Evolutionary conservation across 2,113 vertebrate genomes (phyloP), one percentile per base, ranked within the genome.

Genomic region (Chaetodon auriga): DNA sequence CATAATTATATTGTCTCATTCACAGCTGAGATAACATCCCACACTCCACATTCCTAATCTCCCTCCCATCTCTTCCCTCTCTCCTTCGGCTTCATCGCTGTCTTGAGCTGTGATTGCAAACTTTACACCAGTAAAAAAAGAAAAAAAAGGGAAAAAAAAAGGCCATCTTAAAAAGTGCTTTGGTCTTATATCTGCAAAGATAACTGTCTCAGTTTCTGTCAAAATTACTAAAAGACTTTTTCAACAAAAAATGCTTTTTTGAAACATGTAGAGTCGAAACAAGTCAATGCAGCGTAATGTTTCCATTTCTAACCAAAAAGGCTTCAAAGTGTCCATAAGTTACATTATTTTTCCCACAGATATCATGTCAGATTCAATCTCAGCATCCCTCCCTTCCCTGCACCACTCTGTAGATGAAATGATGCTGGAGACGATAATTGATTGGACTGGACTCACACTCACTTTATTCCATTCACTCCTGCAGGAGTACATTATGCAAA

Each of bases 1-100:
- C 96, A 95, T 97, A 98, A 97, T 98, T 97, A 97, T 97, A 97
- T 96, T 93, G 95, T 96, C 96, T 96, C 94, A 95, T 96, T 92
- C 88, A 72, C 95, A 87, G 82, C 88, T 89, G 90, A 88, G 88
- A 92, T 94, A 91, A 96, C 96, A 95, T 96, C 95, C 95, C 96
- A 95, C 95, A 95, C 96, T 96, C 96, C 94, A 95, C 61, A 80
- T 73, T 76, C 76, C 80, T 89, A 85, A 89, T 90, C 92, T 81
- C 73, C n/a, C 48, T 84, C 80, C 68, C 80, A 86, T 91, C 90
- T 61, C 51, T 61, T 36, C 61, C 43, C 49, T 25, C 75, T 83
- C 66, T 82, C 46, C 55, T 38, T 75, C 53, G 10, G 58, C 69
- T 87, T 45, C 46, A 23, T 68, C 5, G 38, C 66, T 78, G 57